Evolutionary conservation across 2,797 vertebrate genomes (phyloP).

Genomic region (Harpagifer antarcticus): DNA sequence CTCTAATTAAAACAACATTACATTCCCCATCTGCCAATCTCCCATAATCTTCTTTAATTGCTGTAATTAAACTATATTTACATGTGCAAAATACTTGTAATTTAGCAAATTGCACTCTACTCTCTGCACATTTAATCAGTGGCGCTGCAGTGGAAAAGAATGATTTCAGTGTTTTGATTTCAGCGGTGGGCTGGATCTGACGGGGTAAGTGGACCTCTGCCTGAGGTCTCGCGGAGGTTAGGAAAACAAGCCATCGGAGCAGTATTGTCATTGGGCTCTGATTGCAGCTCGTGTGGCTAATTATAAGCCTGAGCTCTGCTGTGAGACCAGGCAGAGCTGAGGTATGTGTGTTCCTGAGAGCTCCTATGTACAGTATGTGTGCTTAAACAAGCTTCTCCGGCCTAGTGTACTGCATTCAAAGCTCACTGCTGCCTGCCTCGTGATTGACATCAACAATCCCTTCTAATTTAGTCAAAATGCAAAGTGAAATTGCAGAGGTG

Average conservation of each 20-base stretch:
- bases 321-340: conserved; percentile 84
- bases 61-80: conserved; percentile 99
- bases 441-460: conserved; percentile 58
- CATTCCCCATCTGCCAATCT: conserved; percentile 99
- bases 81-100: conserved; percentile 99
- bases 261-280: conserved; percentile 93
- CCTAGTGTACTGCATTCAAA: conserved; percentile 14
- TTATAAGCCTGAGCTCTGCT: conserved; percentile 87
- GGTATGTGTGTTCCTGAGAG: conserved; percentile 46
- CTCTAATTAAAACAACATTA: conserved; percentile 99
- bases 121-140: conserved; percentile 99
- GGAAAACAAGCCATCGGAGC: conserved; percentile 91
- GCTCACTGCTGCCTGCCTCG: conserved; percentile 27
- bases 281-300: conserved; percentile 94
- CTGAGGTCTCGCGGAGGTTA: conserved; percentile 94
- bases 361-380: conserved; percentile 39
- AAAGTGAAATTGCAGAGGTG: conserved; percentile 62
- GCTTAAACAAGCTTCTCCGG: conserved; percentile 48
- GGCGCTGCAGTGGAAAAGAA: conserved; percentile 95
- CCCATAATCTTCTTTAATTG: conserved; percentile 99
- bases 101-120: conserved; percentile 99
- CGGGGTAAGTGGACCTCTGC: conserved; percentile 98
- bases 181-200: conserved; percentile 93
- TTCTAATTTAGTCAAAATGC: conserved; percentile 56
- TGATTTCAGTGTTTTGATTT: conserved; percentile 99